Evolutionary conservation across 2,797 vertebrate species (phyloP).

Genomic region (Cheirogaleus major): DNA sequence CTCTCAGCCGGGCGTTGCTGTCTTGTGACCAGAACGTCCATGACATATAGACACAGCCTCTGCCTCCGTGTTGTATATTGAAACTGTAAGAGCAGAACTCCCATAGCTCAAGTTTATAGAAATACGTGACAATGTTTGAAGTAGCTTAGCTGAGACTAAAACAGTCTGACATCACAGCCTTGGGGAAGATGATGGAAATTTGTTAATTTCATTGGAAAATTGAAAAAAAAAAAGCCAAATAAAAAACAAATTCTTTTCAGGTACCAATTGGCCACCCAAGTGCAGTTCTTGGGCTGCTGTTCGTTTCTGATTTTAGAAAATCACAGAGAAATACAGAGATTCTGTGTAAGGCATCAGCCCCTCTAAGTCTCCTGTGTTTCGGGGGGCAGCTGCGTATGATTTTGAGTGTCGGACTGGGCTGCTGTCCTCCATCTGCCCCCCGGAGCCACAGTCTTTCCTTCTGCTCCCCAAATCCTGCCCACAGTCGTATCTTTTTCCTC

Average conservation of each 20-base stretch:
- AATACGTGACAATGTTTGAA: conserved; percentile 78
- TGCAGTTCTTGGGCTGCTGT: background rate
- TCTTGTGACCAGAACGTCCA: conserved; percentile 47
- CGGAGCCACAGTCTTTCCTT: background rate
- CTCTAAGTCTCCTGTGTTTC: background rate
- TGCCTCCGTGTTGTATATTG: conserved; percentile 59
- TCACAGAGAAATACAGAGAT: background rate
- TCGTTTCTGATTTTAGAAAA: conserved; percentile 26
- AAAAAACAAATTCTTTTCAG: conserved; percentile 61
- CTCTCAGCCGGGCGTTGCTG: background rate
- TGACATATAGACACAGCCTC: conserved; percentile 58
- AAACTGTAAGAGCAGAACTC: conserved; percentile 65
- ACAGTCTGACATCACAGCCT: conserved; percentile 77
- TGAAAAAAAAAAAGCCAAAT: conserved; percentile 55
- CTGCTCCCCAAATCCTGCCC: background rate
- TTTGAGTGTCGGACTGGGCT: background rate
- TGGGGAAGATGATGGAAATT: conserved; percentile 75
- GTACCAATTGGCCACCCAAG: conserved; percentile 74
- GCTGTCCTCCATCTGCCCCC: too few species aligned
- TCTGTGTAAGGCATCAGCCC: background rate
- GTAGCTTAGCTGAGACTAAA: conserved; percentile 77
- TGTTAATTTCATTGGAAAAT: conserved; percentile 77
- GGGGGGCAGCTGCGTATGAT: background rate
- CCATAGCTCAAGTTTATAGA: conserved; percentile 79
- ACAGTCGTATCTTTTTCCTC: rapidly evolving